Conservation (phyloP, 2,797 vertebrate genomes). For the Ispidina lecontei region DNA sequence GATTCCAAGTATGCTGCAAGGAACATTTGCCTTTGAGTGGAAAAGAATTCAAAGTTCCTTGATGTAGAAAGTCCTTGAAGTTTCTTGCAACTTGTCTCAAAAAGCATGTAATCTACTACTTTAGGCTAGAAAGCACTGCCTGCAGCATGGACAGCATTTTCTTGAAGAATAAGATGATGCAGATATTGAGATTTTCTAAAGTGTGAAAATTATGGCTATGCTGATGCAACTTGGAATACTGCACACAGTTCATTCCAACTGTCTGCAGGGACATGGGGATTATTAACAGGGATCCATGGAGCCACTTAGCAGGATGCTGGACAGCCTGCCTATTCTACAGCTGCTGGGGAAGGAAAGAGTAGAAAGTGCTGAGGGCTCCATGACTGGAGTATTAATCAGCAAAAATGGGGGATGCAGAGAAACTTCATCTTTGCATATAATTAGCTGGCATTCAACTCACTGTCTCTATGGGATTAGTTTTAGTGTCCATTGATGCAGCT, state of each 20-base stretch:
- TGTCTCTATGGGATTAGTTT: not conserved
- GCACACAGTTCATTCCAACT: not conserved
- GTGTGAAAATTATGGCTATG: not conserved
- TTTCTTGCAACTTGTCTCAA: not conserved
- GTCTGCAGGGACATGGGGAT: not conserved
- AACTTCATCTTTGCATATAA: not conserved
- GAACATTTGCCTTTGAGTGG: not conserved
- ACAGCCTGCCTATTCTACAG: not conserved
- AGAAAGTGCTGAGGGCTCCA: not conserved
- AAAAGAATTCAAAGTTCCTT: not conserved
- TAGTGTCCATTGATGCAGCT: not conserved
- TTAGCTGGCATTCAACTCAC: not conserved
- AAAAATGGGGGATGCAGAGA: not conserved
- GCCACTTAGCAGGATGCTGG: not conserved
- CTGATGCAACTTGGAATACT: not conserved
- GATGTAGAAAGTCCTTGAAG: not conserved
- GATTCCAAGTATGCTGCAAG: not conserved
- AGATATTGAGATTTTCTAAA: not conserved
- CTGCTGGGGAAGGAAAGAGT: not conserved
- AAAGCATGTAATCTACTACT: not conserved
- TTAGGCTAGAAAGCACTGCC: not conserved
- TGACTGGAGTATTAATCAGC: not conserved
- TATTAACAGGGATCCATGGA: not conserved
- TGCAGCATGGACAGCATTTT: not conserved
- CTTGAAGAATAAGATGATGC: not conserved